A percentile compares a stretch with the other conserved stretches of the same genome.
These are phyloP conservation scores for Urophycis tenuis DNA, from an alignment of 2,797 vertebrate genomes.

Conservation along the genomic window DNA sequence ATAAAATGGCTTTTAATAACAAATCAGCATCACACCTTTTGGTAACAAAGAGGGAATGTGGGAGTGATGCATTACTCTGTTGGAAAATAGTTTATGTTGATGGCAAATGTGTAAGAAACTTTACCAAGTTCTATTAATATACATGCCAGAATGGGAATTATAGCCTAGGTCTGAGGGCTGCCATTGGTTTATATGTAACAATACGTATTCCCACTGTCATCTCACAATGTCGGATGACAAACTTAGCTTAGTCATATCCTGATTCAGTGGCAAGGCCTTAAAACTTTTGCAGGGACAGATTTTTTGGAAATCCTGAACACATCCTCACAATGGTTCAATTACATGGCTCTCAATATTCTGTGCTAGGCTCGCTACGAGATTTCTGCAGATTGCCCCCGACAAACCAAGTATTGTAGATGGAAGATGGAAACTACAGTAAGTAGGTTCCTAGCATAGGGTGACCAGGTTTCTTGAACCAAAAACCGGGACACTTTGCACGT, in stretches of 20 bases:
- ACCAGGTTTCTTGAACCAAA: no score
- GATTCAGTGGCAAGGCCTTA: neutral
- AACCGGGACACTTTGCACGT: no score
- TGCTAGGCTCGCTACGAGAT: neutral
- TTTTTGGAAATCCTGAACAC: neutral
- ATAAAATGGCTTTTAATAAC: neutral
- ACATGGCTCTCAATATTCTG: neutral
- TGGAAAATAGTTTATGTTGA: neutral
- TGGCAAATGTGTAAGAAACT: neutral
- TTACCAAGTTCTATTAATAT: neutral
- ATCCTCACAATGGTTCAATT: neutral
- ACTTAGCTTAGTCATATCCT: neutral
- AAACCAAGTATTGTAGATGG: no score
- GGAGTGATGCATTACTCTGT: neutral
- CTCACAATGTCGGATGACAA: neutral
- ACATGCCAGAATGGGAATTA: neutral
- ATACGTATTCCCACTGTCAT: neutral
- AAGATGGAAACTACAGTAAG: no score
- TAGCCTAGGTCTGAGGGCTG: neutral
- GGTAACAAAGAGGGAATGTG: neutral
- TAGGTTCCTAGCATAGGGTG: no score
- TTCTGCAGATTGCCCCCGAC: no score
- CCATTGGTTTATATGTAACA: neutral
- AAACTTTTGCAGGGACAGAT: neutral
- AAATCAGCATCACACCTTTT: neutral